Evolutionary conservation across 2,113 vertebrate genomes (phyloP).

Genomic region (Saccopteryx leptura): DNA sequence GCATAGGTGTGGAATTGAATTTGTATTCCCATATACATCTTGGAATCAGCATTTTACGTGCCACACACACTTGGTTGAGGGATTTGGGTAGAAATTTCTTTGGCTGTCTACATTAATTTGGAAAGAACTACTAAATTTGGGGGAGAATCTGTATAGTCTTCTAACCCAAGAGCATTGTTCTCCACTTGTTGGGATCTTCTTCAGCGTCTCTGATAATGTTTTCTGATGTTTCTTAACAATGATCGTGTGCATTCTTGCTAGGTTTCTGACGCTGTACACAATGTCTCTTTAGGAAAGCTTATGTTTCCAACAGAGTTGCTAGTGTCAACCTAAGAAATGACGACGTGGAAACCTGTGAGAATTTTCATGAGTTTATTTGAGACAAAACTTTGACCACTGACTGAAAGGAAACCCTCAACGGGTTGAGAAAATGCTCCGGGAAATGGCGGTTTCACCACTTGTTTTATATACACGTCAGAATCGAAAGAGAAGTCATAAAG

Average conservation of each 20-base stretch:
- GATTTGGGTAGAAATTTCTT: neutral
- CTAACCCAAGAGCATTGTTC: neutral
- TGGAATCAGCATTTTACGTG: neutral
- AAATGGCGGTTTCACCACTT: too few species aligned
- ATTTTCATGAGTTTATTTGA: too few species aligned
- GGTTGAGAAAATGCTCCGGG: too few species aligned
- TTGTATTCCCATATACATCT: neutral
- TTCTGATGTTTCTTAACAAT: neutral
- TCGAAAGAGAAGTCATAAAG: too few species aligned
- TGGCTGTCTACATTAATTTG: neutral
- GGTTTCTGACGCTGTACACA: neutral
- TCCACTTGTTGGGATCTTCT: neutral
- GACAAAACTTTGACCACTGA: too few species aligned
- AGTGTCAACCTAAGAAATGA: too few species aligned
- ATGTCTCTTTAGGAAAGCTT: neutral
- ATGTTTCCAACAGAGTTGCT: neutral
- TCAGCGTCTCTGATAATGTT: rapidly evolving
- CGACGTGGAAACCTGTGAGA: too few species aligned
- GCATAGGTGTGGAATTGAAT: neutral
- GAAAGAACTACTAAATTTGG: neutral
- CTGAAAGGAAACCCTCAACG: too few species aligned
- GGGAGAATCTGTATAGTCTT: neutral
- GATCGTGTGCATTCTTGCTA: neutral
- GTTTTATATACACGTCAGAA: too few species aligned
- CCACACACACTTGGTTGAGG: neutral